Percentiles rank a stretch among this genome's conserved stretches.
Evolutionary conservation across 1,140 invertebrate species (phyloP).

Genomic region (Cyclargus thomasi): DNA sequence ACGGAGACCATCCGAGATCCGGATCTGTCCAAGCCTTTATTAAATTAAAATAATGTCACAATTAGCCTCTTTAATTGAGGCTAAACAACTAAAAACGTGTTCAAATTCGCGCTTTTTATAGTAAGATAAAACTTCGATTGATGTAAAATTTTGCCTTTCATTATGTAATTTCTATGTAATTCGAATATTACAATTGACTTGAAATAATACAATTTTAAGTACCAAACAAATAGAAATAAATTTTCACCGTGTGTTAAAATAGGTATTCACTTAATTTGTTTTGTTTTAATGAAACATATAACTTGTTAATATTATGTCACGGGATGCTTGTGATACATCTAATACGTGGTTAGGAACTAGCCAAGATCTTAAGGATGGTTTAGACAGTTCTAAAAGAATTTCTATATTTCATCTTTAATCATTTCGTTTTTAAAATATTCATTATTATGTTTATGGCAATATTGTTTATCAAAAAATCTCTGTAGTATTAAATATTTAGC

Average conservation of each 20-base stretch:
- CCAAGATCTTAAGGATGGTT: neutral
- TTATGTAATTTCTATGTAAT: neutral
- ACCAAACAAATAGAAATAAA: neutral
- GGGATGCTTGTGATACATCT: neutral
- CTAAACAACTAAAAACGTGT: too few species aligned
- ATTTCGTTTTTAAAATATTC: neutral
- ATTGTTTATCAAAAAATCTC: neutral
- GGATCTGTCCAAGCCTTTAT: too few species aligned
- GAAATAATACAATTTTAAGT: neutral
- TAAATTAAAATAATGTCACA: too few species aligned
- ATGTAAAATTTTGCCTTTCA: neutral
- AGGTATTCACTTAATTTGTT: neutral
- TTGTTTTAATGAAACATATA: conserved; percentile 1
- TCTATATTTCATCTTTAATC: too few species aligned
- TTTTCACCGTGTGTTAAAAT: neutral
- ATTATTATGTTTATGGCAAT: neutral
- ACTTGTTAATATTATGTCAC: conserved; percentile 3
- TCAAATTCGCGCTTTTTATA: too few species aligned
- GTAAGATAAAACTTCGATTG: neutral
- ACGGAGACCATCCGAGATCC: too few species aligned
- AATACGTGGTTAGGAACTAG: neutral
- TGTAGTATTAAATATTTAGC: neutral
- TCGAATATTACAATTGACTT: neutral
- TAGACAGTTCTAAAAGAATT: neutral
- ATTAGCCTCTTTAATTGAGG: too few species aligned